Conservation (phyloP, 2,888 invertebrate species). For the Cheilosia vulpina region DNA sequence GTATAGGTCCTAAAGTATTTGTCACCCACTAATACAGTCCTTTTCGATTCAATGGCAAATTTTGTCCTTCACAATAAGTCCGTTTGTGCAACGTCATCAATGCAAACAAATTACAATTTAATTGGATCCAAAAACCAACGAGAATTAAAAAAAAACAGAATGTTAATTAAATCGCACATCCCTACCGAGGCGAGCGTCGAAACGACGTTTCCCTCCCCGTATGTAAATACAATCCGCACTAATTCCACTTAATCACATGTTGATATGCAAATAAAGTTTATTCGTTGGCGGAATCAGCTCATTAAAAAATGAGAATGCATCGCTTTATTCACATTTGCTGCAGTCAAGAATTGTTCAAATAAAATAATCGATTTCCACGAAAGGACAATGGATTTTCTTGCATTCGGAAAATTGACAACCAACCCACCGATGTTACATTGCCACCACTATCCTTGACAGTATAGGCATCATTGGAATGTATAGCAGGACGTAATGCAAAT, state of each 20-base stretch:
- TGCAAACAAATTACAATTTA: slow-evolving; percentile 18
- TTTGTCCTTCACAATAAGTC: not conserved
- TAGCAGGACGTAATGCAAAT: not conserved
- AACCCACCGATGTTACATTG: not conserved
- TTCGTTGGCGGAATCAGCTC: not conserved
- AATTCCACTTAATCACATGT: slow-evolving; percentile 14
- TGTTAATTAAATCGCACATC: slow-evolving; percentile 15
- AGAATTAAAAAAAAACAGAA: not conserved
- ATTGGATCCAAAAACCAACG: not conserved
- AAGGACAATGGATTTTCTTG: not conserved
- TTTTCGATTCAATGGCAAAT: slow-evolving; percentile 1
- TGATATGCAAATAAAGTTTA: slow-evolving; percentile 5
- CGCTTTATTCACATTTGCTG: not conserved
- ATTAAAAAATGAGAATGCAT: slow-evolving; percentile 4
- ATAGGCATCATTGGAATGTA: not conserved
- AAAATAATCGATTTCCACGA: not conserved
- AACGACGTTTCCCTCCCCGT: not conserved
- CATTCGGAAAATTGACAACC: not conserved
- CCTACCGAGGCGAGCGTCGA: not conserved
- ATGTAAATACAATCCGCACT: slow-evolving; percentile 14
- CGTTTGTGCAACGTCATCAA: not conserved
- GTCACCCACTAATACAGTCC: not conserved
- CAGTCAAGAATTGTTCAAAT: not conserved
- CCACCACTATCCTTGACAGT: too few relatives aligned
- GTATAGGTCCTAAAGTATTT: not conserved